Base-by-base conservation (phyloP, 1,140 invertebrate genomes). In the Coenobita brevimanus region DNA sequence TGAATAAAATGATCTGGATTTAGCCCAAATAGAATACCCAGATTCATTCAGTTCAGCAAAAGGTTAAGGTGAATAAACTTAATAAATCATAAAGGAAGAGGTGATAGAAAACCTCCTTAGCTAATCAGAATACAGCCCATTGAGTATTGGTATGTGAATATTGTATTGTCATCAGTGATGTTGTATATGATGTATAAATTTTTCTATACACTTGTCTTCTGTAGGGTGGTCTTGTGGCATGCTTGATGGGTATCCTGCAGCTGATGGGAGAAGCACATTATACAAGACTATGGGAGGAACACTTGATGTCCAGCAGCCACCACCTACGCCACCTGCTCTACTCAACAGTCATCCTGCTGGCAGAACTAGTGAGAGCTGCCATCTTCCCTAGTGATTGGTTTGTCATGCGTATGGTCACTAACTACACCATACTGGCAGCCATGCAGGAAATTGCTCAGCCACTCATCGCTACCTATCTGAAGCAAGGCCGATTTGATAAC, bases 331-430 rank as follows among this genome's bases (percentile, higher is more conserved):
- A 97, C 3, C 96, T 99, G 91, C 93, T 97, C 15, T 69, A 90
- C 46, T 89, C 88, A 33, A 85, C 81, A 30, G 67, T 89, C 3
- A 36, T 88, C n/a, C 76, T 91, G 8, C 67, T 90, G 41, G 85
- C 88, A 67, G 85, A 90, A 36, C 89, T 91, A 43, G 89, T 89
- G 30, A 54, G 79, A 33, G 69, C 85, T 21, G 89, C 67, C 24
- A 81, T 99, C 0, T 99, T 98, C 91, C 96, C 97, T 3, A 93
- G 94, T 0, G 98, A 99, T 92, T 99, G 98, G 98, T 94, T 98
- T 75, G 96, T 98, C 15, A 97, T 99, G 92, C 95, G 97, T 91
- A 96, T 99, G 94, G 95, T 97, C 64, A 96, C 97, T 76, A 98
- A 98, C 92, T 95, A 96, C 93, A 96, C 98, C 6, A 95, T 99